Evolutionary conservation across 2,797 vertebrate genomes (phyloP), one percentile per base, ranked within the genome.

Genomic region (Sylvilagus floridanus): DNA sequence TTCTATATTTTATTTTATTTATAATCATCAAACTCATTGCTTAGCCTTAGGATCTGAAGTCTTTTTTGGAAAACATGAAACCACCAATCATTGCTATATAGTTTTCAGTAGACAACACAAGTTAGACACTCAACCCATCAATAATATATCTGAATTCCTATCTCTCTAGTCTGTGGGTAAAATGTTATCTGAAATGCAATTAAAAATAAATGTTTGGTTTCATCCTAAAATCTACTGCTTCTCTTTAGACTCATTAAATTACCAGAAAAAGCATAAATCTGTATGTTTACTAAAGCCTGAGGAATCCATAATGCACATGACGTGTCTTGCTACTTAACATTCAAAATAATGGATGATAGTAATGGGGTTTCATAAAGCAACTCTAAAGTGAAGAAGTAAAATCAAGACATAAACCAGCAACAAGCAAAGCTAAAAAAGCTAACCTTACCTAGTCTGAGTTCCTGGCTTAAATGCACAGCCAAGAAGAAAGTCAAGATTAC

Each of bases 131-230:
- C 32, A 75, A n/a, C 6, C 26, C 11, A 91, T 54, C 54, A 79
- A n/a, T 5, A 77, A 13, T 35, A 72, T 42, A 77, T 68, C 90
- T 87, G 85, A 82, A 54, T 32, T 62, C 12, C n/a, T 8, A 26
- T 57, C n/a, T 88, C 19, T 72, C 50, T 77, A 88, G 84, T 71
- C 21, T 92, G 2, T 69, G n/a, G 54, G 65, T 93, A 30, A 94
- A 93, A 42, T 76, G 81, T 78, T 72, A 90, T 50, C 42, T 89
- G 32, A 94, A 95, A 90, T 52, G 9, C 6, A 91, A 91, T 63
- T 91, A 57, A 37, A 54, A 88, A 76, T 12, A 66, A 86, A 91
- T 52, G n/a, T 22, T 73, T 26, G 3, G 66, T 37, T 10, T 19
- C 88, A 50, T 84, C 68, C 71, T 79, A 22, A 82, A 71, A 84